These are phyloP conservation scores for Drosophila elegans DNA, from an alignment of 1,140 invertebrate genomes.

Conservation along the genomic window DNA sequence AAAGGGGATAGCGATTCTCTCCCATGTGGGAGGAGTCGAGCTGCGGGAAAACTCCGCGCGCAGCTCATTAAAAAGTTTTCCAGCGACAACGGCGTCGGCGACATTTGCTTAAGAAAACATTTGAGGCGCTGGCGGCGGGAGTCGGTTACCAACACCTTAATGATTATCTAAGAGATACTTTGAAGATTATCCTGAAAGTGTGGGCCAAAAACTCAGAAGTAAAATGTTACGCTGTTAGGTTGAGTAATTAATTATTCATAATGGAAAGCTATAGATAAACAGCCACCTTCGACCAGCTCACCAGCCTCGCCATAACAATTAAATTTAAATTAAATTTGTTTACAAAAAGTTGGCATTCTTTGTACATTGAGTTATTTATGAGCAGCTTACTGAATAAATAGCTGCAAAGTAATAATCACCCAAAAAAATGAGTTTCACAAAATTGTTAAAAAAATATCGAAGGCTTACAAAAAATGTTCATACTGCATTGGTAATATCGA, in stretches of 20 bases:
- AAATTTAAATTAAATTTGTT: constrained; percentile 63
- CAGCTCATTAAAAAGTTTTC: constrained; percentile 81
- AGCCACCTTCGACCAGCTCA: constrained; percentile 10
- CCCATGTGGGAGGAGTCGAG: constrained; percentile 14
- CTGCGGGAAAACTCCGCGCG: constrained; percentile 33
- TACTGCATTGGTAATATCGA: too few relatives aligned
- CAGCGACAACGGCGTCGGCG: constrained; percentile 60
- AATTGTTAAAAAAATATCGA: too few relatives aligned
- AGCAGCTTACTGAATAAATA: not conserved
- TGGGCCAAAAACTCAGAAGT: constrained; percentile 50
- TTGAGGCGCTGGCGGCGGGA: constrained; percentile 28
- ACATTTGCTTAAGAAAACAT: constrained; percentile 75
- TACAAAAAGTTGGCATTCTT: constrained; percentile 11
- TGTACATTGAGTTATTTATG: constrained; percentile 38
- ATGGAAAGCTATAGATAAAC: constrained; percentile 47
- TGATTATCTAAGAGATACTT: constrained; percentile 73
- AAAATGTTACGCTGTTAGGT: constrained; percentile 54
- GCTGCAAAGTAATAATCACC: not conserved
- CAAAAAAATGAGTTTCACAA: not conserved
- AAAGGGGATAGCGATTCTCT: constrained; percentile 2
- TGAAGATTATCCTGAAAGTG: constrained; percentile 65
- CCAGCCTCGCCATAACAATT: constrained; percentile 19
- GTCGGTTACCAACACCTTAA: constrained; percentile 58
- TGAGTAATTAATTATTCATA: constrained; percentile 79
- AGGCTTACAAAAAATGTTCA: too few relatives aligned